Evolutionary conservation across 2,113 vertebrate species (phyloP).

Genomic region (Columbina picui): DNA sequence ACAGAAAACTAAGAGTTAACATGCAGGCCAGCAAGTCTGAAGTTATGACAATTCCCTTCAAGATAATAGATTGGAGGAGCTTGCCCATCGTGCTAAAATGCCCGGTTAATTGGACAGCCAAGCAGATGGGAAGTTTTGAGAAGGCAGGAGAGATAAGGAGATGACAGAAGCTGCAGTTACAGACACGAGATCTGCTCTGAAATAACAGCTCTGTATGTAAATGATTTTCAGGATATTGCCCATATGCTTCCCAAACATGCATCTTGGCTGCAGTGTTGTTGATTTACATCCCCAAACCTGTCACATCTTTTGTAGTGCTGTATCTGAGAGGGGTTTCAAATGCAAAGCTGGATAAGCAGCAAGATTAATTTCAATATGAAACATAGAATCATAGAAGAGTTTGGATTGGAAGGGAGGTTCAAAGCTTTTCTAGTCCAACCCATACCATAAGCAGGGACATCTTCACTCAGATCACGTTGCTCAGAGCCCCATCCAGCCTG

Average conservation of each 20-base stretch:
- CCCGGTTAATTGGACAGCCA: slow-evolving; percentile 29
- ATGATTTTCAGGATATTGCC: slow-evolving; percentile 20
- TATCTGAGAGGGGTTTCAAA: neutral
- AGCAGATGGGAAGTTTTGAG: slow-evolving; percentile 48
- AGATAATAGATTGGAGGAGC: neutral
- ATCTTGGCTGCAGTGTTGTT: neutral
- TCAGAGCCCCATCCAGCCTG: too few species aligned
- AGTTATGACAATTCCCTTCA: neutral
- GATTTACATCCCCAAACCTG: neutral
- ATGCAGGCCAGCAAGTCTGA: neutral
- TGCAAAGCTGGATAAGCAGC: neutral
- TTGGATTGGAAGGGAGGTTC: too few species aligned
- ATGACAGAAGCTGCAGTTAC: neutral
- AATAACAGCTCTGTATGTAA: neutral
- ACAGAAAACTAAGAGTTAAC: neutral
- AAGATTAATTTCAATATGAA: neutral
- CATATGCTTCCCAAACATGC: slow-evolving; percentile 11
- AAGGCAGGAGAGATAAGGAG: neutral
- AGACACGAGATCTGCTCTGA: neutral
- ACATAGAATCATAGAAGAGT: too few species aligned
- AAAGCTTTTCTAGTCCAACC: too few species aligned
- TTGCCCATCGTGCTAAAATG: slow-evolving; percentile 7
- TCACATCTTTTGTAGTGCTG: neutral
- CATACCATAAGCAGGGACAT: too few species aligned
- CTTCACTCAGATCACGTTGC: too few species aligned